Percentiles rank a stretch among this genome's conserved stretches.
These are phyloP conservation scores for Marisa cornuarietis DNA, from an alignment of 1,140 invertebrate species.

Conservation along the genomic window DNA sequence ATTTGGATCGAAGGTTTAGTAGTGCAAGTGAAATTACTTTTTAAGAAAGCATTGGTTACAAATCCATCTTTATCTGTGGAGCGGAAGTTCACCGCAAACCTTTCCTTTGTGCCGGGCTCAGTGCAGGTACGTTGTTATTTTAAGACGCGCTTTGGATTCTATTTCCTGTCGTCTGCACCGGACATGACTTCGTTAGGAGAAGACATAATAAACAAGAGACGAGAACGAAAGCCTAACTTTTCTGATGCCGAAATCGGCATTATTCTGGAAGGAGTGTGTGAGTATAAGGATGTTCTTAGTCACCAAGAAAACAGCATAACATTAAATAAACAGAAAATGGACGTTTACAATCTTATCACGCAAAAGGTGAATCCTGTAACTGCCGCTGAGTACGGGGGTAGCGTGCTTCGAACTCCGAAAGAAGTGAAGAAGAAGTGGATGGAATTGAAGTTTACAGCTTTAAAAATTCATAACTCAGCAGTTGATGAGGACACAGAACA, in stretches of 20 bases:
- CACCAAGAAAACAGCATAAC: not conserved
- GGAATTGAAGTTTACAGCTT: not conserved
- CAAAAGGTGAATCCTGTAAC: not conserved
- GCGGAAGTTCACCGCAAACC: not conserved
- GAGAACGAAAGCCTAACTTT: slow-evolving; percentile 13
- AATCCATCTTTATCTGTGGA: not conserved
- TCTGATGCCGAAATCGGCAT: slow-evolving; percentile 3
- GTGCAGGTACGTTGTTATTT: not conserved
- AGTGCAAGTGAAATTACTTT: not conserved
- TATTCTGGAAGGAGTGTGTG: slow-evolving; percentile 3
- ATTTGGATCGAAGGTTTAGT: not conserved
- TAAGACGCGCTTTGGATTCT: not conserved
- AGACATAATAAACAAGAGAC: not conserved
- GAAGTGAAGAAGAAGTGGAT: slow-evolving; percentile 8
- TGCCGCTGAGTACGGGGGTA: not conserved
- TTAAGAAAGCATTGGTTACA: not conserved
- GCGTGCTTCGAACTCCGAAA: not conserved
- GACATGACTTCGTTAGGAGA: no score
- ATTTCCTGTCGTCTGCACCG: slow-evolving; percentile 10
- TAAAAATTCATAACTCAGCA: not conserved
- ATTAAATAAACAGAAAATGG: not conserved
- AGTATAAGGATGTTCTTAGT: not conserved
- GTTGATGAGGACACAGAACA: not conserved
- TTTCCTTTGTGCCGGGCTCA: no score
- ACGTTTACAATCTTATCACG: not conserved